Conservation (phyloP, 2,113 vertebrate genomes). For the Apodemus speciosus region DNA sequence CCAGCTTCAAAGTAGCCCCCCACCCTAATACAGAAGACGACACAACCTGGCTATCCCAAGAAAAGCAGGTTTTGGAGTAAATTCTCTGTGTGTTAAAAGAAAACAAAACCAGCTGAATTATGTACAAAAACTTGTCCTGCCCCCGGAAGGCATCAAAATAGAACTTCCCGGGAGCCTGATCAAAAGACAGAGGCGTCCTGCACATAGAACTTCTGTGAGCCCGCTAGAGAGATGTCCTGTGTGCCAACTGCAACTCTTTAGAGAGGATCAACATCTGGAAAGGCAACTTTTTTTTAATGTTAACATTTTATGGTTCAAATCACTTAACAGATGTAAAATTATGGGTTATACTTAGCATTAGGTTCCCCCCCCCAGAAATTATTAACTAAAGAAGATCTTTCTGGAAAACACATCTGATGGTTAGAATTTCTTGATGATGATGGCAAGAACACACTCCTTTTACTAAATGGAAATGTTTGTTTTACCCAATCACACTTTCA, state of each 20-base stretch:
- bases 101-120: constrained; percentile 68
- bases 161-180: constrained; percentile 62
- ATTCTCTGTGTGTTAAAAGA: constrained; percentile 56
- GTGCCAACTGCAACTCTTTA: not conserved
- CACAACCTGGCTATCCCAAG: constrained; percentile 54
- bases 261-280: constrained; percentile 82
- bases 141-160: not conserved
- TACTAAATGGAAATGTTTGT: constrained; percentile 53
- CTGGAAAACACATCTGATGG: constrained; percentile 69
- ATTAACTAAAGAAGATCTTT: constrained; percentile 79
- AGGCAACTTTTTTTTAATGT: constrained; percentile 65
- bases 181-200: constrained; percentile 74
- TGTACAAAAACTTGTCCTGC: constrained; percentile 64
- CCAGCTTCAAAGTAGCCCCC: constrained; percentile 48
- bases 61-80: constrained; percentile 67
- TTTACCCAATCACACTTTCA: not conserved
- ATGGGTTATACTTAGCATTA: constrained; percentile 78
- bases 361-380: constrained; percentile 25
- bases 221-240: constrained; percentile 75
- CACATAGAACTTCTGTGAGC: constrained; percentile 61
- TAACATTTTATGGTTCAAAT: constrained; percentile 75
- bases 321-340: constrained; percentile 80
- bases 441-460: constrained; percentile 62
- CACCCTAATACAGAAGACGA: constrained; percentile 37
- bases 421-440: constrained; percentile 66